Percentiles rank a stretch among this genome's conserved stretches.
phyloP scores from a whole-genome alignment of 2,113 vertebrate genomes.

The Ceratotherium simum region DNA sequence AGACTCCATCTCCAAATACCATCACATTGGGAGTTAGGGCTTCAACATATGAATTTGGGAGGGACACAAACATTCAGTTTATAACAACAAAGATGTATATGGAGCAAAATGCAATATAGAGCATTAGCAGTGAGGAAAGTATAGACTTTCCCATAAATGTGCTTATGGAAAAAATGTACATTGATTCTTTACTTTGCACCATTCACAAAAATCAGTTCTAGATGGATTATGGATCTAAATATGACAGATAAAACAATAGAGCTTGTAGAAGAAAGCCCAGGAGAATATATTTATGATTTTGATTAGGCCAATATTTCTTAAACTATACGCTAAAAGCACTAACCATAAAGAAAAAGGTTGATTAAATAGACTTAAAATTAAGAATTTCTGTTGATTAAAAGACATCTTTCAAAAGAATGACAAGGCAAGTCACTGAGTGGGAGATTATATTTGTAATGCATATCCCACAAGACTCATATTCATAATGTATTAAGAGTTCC shows the following conservation, averaged over 20 bases:
- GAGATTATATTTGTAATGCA: not conserved
- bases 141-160: not conserved
- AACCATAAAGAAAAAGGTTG: not conserved
- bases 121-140: not conserved
- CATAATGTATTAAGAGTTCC: not conserved
- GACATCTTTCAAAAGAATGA: not conserved
- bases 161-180: not conserved
- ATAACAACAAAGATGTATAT: not conserved
- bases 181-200: not conserved
- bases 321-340: not conserved
- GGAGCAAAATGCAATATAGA: not conserved
- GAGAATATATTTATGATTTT: conserved; percentile 17
- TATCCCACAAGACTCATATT: not conserved
- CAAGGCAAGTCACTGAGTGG: not conserved
- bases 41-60: not conserved
- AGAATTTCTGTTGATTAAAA: conserved; percentile 35
- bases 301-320: not conserved
- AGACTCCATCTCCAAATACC: not conserved
- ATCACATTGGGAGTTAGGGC: not conserved
- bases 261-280: conserved; percentile 13
- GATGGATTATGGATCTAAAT: not conserved
- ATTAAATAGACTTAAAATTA: not conserved
- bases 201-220: conserved; percentile 24
- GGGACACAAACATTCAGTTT: not conserved
- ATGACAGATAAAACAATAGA: not conserved